phyloP scores from a whole-genome alignment of 53 echinoderm and acorn worm species.

The Astropecten irregularis region DNA sequence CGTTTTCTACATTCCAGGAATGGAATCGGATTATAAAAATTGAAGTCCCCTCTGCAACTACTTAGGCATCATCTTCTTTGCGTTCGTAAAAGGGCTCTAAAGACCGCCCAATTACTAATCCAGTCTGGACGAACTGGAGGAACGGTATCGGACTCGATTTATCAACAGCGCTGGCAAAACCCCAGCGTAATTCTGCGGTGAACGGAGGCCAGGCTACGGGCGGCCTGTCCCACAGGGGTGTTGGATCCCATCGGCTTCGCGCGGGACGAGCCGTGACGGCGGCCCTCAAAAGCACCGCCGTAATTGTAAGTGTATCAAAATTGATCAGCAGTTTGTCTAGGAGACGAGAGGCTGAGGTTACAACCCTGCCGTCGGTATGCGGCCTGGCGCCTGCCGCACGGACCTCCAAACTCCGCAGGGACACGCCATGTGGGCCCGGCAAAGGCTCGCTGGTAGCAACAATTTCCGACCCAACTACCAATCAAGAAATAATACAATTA shows the following conservation, averaged over 20 bases:
- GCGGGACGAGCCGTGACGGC: constrained; percentile 35
- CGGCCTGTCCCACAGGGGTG: constrained; percentile 45
- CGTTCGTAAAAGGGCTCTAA: constrained; percentile 37
- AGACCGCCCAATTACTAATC: constrained; percentile 40
- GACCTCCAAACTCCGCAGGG: constrained; percentile 41
- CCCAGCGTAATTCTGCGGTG: too few species aligned
- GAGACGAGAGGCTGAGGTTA: constrained; percentile 43
- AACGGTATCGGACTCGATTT: constrained; percentile 33
- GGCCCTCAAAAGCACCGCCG: constrained; percentile 60
- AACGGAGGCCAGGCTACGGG: constrained; percentile 4
- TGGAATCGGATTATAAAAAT: too few species aligned
- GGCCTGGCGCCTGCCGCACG: constrained; percentile 58
- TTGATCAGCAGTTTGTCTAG: constrained; percentile 65
- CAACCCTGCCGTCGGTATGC: constrained; percentile 49
- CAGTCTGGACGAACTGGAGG: background rate
- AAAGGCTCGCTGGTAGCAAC: constrained; percentile 58
- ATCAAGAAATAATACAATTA: constrained; percentile 70
- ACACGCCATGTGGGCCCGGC: constrained; percentile 50
- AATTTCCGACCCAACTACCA: constrained; percentile 62
- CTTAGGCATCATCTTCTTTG: background rate
- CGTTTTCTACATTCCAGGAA: too few species aligned
- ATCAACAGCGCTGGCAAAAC: too few species aligned
- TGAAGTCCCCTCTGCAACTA: too few species aligned
- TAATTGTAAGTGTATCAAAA: constrained; percentile 73
- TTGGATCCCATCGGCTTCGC: constrained; percentile 19